Conservation (phyloP, 2,797 vertebrate genomes). For the Buphagus erythrorhynchus region DNA sequence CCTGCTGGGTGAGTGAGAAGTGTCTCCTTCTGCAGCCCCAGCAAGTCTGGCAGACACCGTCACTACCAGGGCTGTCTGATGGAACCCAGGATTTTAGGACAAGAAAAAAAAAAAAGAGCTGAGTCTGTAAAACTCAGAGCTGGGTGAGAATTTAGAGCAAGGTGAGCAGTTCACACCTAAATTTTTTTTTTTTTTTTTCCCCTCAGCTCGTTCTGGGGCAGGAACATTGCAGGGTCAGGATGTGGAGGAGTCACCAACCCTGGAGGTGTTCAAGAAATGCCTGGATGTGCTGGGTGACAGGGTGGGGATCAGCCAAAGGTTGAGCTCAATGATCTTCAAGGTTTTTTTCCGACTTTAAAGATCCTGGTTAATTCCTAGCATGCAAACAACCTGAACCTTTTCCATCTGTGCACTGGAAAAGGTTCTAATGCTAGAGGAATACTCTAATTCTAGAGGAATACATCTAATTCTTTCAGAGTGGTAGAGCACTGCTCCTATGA, state of each 20-base stretch:
- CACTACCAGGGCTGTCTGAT: background rate
- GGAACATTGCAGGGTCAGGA: background rate
- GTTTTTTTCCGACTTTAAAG: background rate
- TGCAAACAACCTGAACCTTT: background rate
- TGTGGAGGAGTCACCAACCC: background rate
- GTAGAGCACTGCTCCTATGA: fast-evolving
- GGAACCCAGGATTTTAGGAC: background rate
- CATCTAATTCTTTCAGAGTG: background rate
- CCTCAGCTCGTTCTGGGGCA: background rate
- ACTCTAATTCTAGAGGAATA: background rate
- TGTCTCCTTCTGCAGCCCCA: background rate
- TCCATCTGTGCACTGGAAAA: background rate
- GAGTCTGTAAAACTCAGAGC: background rate
- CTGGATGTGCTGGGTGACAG: background rate
- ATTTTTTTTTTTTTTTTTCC: background rate
- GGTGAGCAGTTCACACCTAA: background rate
- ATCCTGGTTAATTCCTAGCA: background rate
- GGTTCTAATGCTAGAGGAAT: background rate
- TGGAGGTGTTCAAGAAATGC: background rate
- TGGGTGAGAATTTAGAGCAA: background rate
- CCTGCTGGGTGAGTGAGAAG: background rate
- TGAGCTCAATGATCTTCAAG: fast-evolving
- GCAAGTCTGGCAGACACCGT: background rate
- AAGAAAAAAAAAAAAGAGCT: background rate
- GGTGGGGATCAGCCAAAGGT: background rate